A percentile compares a stretch with the other conserved stretches of the same genome.
Evolutionary conservation across 2,888 invertebrate genomes (phyloP).

Genomic region (Brachypalpus laphriformis): DNA sequence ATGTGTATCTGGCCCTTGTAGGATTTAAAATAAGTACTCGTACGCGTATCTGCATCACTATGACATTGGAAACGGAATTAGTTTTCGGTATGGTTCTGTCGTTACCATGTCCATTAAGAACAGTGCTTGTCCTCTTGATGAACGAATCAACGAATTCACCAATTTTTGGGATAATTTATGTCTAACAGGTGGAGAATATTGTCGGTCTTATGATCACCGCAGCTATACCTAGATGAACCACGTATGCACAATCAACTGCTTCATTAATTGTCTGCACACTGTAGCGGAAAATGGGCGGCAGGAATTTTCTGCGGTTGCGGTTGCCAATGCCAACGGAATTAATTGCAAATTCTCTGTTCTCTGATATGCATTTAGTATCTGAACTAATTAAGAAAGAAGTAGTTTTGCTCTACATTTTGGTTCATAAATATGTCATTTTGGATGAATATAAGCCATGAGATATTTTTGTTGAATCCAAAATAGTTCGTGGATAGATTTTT

Average conservation of each 20-base stretch:
- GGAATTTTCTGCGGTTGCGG: conserved; percentile 14
- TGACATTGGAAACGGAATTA: background rate
- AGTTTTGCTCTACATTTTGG: background rate
- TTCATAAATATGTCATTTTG: background rate
- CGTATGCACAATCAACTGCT: conserved; percentile 34
- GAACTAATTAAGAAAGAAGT: background rate
- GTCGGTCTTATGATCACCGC: background rate
- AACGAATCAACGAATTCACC: background rate
- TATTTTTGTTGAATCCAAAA: background rate
- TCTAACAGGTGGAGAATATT: conserved; percentile 24
- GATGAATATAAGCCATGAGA: background rate
- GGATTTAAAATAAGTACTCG: background rate
- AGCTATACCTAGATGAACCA: no score
- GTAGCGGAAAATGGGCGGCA: conserved; percentile 16
- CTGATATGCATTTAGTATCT: background rate
- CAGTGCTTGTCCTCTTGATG: background rate
- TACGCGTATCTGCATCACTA: no score
- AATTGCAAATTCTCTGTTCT: background rate
- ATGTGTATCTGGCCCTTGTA: background rate
- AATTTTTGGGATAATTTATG: conserved; percentile 34
- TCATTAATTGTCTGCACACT: conserved; percentile 49
- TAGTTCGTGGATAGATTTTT: background rate
- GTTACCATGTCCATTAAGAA: background rate
- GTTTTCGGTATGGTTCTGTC: background rate
- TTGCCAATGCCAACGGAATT: background rate